These are phyloP conservation scores for Andrena flavipes DNA, from an alignment of 2,888 invertebrate species.

Conservation along the genomic window DNA sequence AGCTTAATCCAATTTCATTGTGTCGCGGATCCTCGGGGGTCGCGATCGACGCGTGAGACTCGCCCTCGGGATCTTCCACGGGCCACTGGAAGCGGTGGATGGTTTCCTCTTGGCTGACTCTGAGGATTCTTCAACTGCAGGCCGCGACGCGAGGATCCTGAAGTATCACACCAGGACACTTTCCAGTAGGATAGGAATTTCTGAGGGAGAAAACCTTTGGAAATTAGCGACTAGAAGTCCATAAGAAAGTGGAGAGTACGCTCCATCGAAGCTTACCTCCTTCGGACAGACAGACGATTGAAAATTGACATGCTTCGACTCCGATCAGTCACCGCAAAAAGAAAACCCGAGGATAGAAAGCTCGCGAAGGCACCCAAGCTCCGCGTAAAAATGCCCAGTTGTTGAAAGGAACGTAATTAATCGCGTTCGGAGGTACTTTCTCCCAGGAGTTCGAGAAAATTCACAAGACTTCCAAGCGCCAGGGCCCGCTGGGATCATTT, in stretches of 20 bases:
- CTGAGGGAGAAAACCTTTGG: no score
- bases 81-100: constrained; percentile 7
- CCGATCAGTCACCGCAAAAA: neutral
- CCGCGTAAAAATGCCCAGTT: no score
- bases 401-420: constrained; percentile 29
- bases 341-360: neutral
- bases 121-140: neutral
- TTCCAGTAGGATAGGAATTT: no score
- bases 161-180: neutral
- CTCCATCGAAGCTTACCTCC: neutral
- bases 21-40: constrained; percentile 46
- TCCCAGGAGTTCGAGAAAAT: constrained; percentile 20
- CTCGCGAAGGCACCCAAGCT: neutral
- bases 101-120: constrained; percentile 22
- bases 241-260: neutral
- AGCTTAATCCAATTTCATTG: constrained; percentile 79
- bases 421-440: constrained; percentile 33
- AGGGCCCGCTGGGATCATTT: constrained; percentile 20
- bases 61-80: neutral
- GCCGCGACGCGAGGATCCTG: neutral
- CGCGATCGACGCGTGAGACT: constrained; percentile 22
- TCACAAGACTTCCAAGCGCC: neutral
- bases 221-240: no score
- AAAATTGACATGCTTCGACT: neutral
- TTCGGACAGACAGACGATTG: no score